Base-by-base conservation (phyloP, 1,140 invertebrate species). In the Ips typographus region DNA sequence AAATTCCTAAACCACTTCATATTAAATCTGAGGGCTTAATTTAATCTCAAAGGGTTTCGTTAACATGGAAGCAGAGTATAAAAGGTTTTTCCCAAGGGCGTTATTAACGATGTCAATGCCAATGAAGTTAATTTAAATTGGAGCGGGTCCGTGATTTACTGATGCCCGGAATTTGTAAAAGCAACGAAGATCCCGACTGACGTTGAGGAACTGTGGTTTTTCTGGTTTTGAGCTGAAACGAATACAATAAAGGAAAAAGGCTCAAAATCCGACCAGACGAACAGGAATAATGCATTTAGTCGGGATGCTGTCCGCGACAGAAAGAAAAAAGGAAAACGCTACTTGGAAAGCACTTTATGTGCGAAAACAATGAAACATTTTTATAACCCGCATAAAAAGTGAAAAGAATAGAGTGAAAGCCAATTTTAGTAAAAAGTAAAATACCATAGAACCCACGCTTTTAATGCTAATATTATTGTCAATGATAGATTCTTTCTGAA, bases 51-150 rank as follows among this genome's bases (percentile, higher is more conserved):
- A 49, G 44, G 3, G 44, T 49, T 49, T 49, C 22, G 44, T 22
- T 22, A 8, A 49, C 44, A 2, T 49, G 22, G 22, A 49, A 22
- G 44, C 22, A 49, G 44, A 49, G 22, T 49, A 49, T 22, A 49
- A 49, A 49, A 22, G 44, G 44, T 49, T 49, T 49, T 22, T 22
- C 44, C 44, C 7, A 49, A 49, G 44, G 44, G 44, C 6, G 22
- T 6, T 49, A 22, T 49, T 49, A 49, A 49, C 44, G 44, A 49
- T 49, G 44, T 49, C 44, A 49, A 49, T 49, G 44, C 44, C 44
- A 22, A 49, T 22, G 44, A 22, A 49, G 44, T 49, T 49, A 49
- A 49, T 49, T 49, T 49, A 49, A 49, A 49, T 49, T 49, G 44
- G 44, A 49, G 22, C 44, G 44, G 44, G 6, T 8, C 22, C 3